phyloP scores from a whole-genome alignment of 2,888 invertebrate genomes.

The Drosophila barbarae region DNA sequence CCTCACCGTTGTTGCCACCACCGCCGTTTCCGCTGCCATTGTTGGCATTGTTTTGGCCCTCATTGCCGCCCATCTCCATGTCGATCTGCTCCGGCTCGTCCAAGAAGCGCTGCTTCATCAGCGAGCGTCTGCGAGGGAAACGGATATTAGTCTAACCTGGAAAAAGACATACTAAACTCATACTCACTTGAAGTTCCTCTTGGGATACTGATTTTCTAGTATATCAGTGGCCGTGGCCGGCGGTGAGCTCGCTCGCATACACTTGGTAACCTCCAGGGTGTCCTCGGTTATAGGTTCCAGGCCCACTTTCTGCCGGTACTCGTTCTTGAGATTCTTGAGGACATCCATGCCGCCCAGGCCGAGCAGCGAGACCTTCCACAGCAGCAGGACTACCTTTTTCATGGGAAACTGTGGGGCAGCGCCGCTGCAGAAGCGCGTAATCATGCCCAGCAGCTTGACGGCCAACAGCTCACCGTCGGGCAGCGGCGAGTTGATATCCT shows the following conservation, averaged over 20 bases:
- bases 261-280: slow-evolving; percentile 94
- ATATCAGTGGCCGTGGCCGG: slow-evolving; percentile 95
- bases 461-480: slow-evolving; percentile 90
- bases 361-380: slow-evolving; percentile 97
- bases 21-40: slow-evolving; percentile 54
- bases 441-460: slow-evolving; percentile 95
- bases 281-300: slow-evolving; percentile 92
- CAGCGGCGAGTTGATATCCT: slow-evolving; percentile 81
- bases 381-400: slow-evolving; percentile 95
- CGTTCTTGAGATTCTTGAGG: slow-evolving; percentile 87
- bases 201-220: slow-evolving; percentile 90
- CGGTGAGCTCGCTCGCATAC: slow-evolving; percentile 96
- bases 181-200: slow-evolving; percentile 85
- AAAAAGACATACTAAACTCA: background rate
- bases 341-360: slow-evolving; percentile 94
- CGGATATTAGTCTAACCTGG: too few species aligned
- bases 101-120: slow-evolving; percentile 95
- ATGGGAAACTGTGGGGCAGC: slow-evolving; percentile 98
- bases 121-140: slow-evolving; percentile 78
- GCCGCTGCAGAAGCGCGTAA: slow-evolving; percentile 97
- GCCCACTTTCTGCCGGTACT: slow-evolving; percentile 85
- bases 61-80: slow-evolving; percentile 84
- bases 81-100: slow-evolving; percentile 89
- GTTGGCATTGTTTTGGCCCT: slow-evolving; percentile 66
- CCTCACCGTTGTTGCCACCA: slow-evolving; percentile 79